Conservation (phyloP, 2,797 vertebrate genomes). For the Tokudaia tokunoshimensis region DNA sequence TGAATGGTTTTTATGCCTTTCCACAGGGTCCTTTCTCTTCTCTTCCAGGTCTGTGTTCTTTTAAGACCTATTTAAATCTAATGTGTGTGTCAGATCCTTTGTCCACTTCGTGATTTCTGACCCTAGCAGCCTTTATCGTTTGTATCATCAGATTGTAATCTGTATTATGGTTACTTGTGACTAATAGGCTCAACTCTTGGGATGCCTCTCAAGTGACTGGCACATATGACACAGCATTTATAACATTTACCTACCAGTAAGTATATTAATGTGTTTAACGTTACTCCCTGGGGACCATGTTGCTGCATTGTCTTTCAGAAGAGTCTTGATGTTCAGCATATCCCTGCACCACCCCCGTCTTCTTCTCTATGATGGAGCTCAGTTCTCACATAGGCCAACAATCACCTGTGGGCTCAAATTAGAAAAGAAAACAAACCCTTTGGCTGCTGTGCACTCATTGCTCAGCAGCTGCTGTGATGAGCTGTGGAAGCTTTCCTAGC, state of each 20-base stretch:
- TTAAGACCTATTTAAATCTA: not conserved
- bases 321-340: not conserved
- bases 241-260: not conserved
- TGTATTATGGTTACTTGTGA: not conserved
- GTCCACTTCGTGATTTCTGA: not conserved
- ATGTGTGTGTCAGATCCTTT: not conserved
- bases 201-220: constrained; percentile 47
- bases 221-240: not conserved
- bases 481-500: not conserved
- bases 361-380: not conserved
- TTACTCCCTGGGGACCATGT: not conserved
- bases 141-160: not conserved
- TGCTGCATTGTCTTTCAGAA: constrained; percentile 39
- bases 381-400: not conserved
- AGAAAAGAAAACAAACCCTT: constrained; percentile 48
- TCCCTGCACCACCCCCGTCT: not conserved
- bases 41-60: not conserved
- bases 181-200: not conserved
- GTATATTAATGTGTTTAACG: not conserved
- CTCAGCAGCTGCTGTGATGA: not conserved
- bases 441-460: constrained; percentile 19
- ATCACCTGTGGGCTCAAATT: constrained; percentile 38
- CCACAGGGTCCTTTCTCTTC: not conserved
- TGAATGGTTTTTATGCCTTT: not conserved
- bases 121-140: not conserved